phyloP scores from a whole-genome alignment of 2,113 vertebrate species.

The Aphelocoma coerulescens region DNA sequence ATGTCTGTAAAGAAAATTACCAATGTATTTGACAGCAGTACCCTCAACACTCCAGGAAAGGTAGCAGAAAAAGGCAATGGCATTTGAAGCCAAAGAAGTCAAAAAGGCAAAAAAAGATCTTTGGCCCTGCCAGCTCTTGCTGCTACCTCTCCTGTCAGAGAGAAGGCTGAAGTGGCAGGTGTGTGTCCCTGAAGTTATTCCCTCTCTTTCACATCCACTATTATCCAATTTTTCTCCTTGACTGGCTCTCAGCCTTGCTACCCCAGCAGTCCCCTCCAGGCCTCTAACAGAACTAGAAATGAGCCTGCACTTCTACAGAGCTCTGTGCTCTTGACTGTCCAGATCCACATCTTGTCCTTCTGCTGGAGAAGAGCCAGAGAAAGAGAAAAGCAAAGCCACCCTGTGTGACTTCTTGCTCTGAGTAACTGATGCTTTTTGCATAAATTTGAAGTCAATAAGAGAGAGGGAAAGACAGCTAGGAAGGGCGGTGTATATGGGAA shows the following conservation, averaged over 20 bases:
- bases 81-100: background rate
- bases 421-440: background rate
- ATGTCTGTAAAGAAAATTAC: background rate
- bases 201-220: background rate
- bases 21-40: background rate
- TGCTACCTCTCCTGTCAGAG: background rate
- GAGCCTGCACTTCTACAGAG: accelerated
- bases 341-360: background rate
- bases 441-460: background rate
- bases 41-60: background rate
- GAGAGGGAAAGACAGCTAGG: background rate
- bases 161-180: background rate
- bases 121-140: background rate
- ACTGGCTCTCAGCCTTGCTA: accelerated
- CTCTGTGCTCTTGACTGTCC: accelerated
- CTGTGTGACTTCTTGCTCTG: background rate
- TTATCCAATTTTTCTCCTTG: background rate
- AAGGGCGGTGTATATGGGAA: background rate
- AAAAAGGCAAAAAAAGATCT: background rate
- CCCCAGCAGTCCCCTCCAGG: background rate
- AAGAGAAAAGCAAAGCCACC: background rate
- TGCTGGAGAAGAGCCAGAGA: background rate
- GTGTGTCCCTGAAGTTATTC: background rate
- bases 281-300: background rate
- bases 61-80: background rate